phyloP scores from a whole-genome alignment of 2,888 invertebrate species.

The Isotomurus palustris region DNA sequence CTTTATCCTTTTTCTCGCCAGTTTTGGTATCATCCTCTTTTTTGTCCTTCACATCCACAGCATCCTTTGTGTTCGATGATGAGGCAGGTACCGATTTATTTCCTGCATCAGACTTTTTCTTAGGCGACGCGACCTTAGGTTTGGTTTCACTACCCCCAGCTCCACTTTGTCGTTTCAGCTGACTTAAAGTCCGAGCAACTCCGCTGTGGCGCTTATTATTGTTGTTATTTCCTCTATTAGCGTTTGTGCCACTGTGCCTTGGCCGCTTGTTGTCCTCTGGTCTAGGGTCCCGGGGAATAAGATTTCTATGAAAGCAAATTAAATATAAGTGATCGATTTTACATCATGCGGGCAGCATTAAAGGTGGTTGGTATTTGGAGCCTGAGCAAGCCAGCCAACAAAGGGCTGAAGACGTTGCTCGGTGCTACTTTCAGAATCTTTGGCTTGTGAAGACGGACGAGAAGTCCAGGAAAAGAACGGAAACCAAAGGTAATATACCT shows the following conservation, averaged over 20 bases:
- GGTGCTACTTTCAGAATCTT: too few species aligned
- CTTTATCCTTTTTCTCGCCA: constrained; percentile 19
- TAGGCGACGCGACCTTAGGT: constrained; percentile 7
- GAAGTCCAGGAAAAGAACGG: too few species aligned
- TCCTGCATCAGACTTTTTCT: constrained; percentile 15
- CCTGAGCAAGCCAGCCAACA: too few species aligned
- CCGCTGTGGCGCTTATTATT: background rate
- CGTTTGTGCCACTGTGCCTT: background rate
- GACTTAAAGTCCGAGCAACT: background rate
- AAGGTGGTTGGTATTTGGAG: background rate
- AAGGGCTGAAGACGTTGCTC: too few species aligned
- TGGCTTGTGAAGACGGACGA: too few species aligned
- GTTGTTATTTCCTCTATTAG: background rate
- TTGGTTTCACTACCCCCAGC: constrained; percentile 9
- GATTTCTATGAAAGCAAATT: constrained; percentile 3
- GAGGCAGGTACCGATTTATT: background rate
- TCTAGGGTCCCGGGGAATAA: constrained; percentile 16
- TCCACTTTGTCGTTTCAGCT: constrained; percentile 1
- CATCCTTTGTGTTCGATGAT: background rate
- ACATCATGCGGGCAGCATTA: background rate
- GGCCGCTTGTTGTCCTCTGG: constrained; percentile 8
- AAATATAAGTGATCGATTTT: background rate
- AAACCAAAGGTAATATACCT: too few species aligned
- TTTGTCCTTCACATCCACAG: constrained; percentile 2
- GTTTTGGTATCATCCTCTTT: constrained; percentile 14